Base-by-base conservation (phyloP, 2,113 vertebrate genomes). In the Pelusios castaneus region DNA sequence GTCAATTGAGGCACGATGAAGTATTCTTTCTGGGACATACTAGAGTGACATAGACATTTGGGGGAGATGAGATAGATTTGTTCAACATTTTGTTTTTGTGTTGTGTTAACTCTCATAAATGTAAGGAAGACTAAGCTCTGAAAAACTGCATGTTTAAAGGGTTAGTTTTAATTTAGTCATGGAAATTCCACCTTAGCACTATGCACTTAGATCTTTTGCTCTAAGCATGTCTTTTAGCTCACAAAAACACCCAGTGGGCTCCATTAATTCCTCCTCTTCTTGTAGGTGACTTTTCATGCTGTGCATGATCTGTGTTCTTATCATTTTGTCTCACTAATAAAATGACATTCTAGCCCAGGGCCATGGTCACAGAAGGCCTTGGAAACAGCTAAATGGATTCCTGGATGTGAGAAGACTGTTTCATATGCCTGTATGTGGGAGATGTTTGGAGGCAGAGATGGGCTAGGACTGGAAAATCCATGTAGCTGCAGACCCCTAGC, bases 1-100 rank as follows among this genome's bases (percentile, higher is more conserved):
- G 80, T 81, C 43, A 91, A 4, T 52, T 81, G 89, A 85, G 89
- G 80, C 41, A 87, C 83, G 63, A 94, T 70, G 27, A 77, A 88
- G 56, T 85, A 82, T 16, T 85, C 84, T 77, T 92, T 79, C 78
- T 82, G 55, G 4, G 84, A 90, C 87, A 81, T 49, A 27, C n/a
- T 63, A 45, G 29, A 84, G 85, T 55, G 47, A 52, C 92, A 51
- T 89, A 43, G 78, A 93, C 19, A 52, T 80, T 78, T 43, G 47
- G 54, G 19, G 25, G 87, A 31, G 12, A 19, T 25, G 86, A 85
- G 81, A 76, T 45, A 90, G 29, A 56, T 45, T 47, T 52, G 38
- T 87, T 80, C 80, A 54, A 25, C 6, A 90, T 56, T 16, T 84
- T 90, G 78, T 41, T 16, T 91, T 80, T 84, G 10, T 19, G 60